Evolutionary conservation across 2,797 vertebrate species (phyloP), one percentile per base, ranked within the genome.

Genomic region (Etheostoma nigrum): DNA sequence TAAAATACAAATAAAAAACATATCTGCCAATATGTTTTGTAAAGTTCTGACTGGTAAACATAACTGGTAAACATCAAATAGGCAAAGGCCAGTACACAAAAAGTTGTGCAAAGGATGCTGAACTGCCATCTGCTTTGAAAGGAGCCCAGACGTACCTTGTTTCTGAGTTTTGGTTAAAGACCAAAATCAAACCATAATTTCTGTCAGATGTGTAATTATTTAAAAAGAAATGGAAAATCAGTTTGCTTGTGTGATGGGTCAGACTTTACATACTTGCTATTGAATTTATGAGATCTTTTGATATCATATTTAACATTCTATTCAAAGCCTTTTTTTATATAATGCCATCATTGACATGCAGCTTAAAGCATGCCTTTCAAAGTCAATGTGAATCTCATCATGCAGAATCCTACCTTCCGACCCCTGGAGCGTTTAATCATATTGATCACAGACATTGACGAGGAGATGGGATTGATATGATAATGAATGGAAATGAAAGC

Each of bases 401-500:
- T 25, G 30, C 23, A 44, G 58, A 47, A 59, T 64, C 45, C 59
- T 73, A 5, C 15, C 42, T 12, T 27, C 2, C 2, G 11, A 36
- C 0, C 52, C 27, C 42, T 25, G 53, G 11, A 27, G 21, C 36
- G 40, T 9, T 13, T 27, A 15, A 77, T 58, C 11, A 49, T 53
- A 40, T 25, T 69, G 60, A 79, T 74, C 44, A 23, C 1, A 4
- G 57, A 25, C 53, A 5, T 9, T 16, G 27, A 51, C 0, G 3
- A 19, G 47, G 15, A 14, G 5, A 55, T 67, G n/a, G n/a, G 25
- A 59, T 66, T 66, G 49, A 79, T 25, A 79, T 79, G 67, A 21
- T 80, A 82, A 84, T 85, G 40, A 23, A 52, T 74, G 23, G 48
- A 80, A 49, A 82, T 80, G 27, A 60, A 67, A 67, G 25, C 47